Evolutionary conservation across 2,113 vertebrate species (phyloP).

Genomic region (Petroica traversi): DNA sequence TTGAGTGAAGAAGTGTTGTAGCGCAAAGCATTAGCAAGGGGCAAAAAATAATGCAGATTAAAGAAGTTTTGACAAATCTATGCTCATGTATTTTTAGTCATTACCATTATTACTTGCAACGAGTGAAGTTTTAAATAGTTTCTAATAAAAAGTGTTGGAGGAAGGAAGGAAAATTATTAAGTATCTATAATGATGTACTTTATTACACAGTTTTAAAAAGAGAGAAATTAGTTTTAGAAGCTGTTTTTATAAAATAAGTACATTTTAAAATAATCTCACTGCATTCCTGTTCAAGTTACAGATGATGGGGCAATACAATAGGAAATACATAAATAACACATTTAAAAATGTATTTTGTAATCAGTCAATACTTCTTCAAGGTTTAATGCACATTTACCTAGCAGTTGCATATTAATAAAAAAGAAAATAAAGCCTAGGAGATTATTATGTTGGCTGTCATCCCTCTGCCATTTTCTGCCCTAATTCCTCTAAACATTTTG

Average conservation of each 20-base stretch:
- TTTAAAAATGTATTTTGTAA: not conserved
- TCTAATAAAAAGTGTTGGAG: not conserved
- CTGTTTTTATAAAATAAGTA: not conserved
- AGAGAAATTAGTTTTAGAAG: not conserved
- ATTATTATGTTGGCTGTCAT: not conserved
- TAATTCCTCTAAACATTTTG: not conserved
- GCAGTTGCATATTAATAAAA: not conserved
- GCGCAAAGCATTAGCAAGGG: not conserved
- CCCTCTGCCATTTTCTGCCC: not conserved
- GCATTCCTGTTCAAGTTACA: not conserved
- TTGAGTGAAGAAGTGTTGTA: not conserved
- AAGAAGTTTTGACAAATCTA: not conserved
- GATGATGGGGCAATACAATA: not conserved
- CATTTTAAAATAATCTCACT: not conserved
- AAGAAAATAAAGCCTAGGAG: not conserved
- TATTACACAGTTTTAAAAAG: not conserved
- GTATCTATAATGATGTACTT: not conserved
- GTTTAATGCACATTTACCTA: not conserved
- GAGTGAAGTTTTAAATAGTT: not conserved
- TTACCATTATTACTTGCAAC: not conserved
- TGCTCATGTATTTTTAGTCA: not conserved
- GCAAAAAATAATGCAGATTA: fast-evolving
- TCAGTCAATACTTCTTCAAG: not conserved
- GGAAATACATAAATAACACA: not conserved
- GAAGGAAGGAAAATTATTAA: not conserved